These are phyloP conservation scores for Sabatieria punctata DNA, from an alignment of 2,888 invertebrate genomes.

Conservation along the genomic window DNA sequence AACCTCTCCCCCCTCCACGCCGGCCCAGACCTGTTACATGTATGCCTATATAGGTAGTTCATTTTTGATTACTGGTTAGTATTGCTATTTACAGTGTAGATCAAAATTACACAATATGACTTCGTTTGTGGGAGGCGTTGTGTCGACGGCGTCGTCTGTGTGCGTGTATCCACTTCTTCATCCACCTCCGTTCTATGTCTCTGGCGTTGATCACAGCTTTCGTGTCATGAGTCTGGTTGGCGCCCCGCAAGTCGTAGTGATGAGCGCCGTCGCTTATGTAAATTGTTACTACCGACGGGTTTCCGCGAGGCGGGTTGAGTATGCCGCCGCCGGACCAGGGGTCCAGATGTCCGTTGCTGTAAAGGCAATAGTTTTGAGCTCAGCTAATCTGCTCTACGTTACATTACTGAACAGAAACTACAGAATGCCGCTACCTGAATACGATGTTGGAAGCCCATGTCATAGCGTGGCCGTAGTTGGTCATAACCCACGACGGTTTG, in stretches of 20 bases:
- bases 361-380: constrained; percentile 11
- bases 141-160: too few relatives aligned
- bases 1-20: too few relatives aligned
- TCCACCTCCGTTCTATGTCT: constrained; percentile 17
- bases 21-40: too few relatives aligned
- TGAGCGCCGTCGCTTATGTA: constrained; percentile 37
- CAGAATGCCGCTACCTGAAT: constrained; percentile 35
- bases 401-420: neutral
- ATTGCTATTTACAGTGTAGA: too few relatives aligned
- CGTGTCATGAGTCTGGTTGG: constrained; percentile 35
- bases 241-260: constrained; percentile 37
- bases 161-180: constrained; percentile 11
- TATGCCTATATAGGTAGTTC: too few relatives aligned
- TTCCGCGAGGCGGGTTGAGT: constrained; percentile 9
- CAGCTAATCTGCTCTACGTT: neutral
- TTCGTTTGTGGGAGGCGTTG: too few relatives aligned
- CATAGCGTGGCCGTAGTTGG: constrained; percentile 64
- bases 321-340: constrained; percentile 39
- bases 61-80: too few relatives aligned
- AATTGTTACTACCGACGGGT: constrained; percentile 30
- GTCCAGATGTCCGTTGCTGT: constrained; percentile 38
- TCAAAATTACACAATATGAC: too few relatives aligned
- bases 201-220: constrained; percentile 30
- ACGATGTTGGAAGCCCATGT: constrained; percentile 45
- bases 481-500: constrained; percentile 51